Conservation (phyloP, 2,113 vertebrate species). For the Pelecanoides urinatrix region DNA sequence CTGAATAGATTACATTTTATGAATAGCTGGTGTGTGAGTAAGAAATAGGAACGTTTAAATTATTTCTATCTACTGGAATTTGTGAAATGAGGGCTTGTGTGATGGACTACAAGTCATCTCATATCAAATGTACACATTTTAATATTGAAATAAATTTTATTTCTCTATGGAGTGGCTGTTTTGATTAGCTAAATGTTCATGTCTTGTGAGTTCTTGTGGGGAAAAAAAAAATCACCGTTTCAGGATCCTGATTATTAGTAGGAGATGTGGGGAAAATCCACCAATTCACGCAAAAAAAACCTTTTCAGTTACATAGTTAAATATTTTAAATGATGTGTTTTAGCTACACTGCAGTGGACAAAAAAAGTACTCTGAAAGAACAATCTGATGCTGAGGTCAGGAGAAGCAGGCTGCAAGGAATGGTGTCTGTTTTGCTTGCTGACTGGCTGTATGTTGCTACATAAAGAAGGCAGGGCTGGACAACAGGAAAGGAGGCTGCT, state of each 20-base stretch:
- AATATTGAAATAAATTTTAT: not conserved
- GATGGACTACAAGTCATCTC: not conserved
- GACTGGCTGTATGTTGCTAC: not conserved
- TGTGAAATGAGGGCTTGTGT: not conserved
- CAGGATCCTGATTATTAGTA: not conserved
- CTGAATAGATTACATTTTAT: constrained; percentile 7
- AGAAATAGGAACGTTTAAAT: constrained; percentile 5
- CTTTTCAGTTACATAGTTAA: not conserved
- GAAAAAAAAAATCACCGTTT: not conserved
- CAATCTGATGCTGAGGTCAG: not conserved
- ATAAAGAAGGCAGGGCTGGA: not conserved
- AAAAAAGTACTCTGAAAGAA: not conserved
- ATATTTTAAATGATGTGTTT: not conserved
- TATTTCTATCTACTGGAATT: not conserved
- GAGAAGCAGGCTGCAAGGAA: not conserved
- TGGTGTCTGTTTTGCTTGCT: not conserved
- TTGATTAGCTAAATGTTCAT: not conserved
- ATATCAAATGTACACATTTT: not conserved
- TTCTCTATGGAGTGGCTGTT: not conserved
- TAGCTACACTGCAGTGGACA: not conserved
- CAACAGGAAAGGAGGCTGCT: not conserved
- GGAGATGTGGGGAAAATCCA: not conserved
- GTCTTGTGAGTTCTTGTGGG: rapidly evolving
- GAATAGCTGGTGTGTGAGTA: not conserved
- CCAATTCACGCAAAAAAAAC: not conserved